Evolutionary conservation across 2,797 vertebrate genomes (phyloP).

Genomic region (Microhierax caerulescens): DNA sequence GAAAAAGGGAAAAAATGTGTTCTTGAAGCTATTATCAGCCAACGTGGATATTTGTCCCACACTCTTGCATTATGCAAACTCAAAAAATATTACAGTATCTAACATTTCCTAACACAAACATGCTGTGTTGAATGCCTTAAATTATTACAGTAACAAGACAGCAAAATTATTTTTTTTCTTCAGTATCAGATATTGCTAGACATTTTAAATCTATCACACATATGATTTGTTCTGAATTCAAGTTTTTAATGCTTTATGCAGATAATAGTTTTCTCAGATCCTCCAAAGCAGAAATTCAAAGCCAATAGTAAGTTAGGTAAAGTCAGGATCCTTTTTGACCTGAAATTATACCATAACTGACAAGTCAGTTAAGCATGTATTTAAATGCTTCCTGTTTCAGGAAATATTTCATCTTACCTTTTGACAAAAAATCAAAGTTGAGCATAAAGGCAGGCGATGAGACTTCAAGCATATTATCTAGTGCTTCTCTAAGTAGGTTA

Average conservation of each 20-base stretch:
- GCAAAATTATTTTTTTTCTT: background rate
- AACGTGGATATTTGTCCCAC: background rate
- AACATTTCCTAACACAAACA: background rate
- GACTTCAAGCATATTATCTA: background rate
- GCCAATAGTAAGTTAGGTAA: background rate
- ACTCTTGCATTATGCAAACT: background rate
- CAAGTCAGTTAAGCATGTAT: background rate
- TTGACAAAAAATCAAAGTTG: background rate
- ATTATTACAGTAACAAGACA: background rate
- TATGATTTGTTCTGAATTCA: background rate
- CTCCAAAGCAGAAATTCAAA: background rate
- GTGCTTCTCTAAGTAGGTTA: background rate
- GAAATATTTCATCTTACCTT: background rate
- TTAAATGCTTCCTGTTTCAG: background rate
- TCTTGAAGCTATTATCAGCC: conserved; percentile 4
- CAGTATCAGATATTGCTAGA: background rate
- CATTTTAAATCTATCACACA: background rate
- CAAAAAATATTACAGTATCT: background rate
- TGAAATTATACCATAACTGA: background rate
- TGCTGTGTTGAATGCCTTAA: background rate
- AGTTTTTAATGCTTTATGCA: background rate
- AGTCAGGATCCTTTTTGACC: background rate
- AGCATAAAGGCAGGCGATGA: background rate
- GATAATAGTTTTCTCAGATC: background rate
- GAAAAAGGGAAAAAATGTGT: background rate